Base-by-base conservation (phyloP, 2,113 vertebrate genomes). In the Salminus brasiliensis region DNA sequence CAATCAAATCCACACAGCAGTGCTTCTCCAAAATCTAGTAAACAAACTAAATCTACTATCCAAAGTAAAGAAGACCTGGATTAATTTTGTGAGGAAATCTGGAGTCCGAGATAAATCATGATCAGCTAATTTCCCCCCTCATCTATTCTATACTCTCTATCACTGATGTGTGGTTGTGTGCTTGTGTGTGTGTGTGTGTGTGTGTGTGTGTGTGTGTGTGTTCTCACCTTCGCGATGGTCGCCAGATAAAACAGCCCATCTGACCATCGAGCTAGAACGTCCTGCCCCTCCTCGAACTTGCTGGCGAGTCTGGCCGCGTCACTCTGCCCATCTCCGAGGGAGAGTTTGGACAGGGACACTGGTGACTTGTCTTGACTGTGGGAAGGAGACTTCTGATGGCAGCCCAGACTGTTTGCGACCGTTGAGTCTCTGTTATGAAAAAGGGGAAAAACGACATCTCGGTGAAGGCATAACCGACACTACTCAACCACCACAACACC, bases 171-270 rank as follows among this genome's bases (percentile, higher is more conserved):
- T n/a, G n/a, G n/a, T n/a, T n/a, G n/a, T n/a, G n/a, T n/a, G n/a
- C n/a, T n/a, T n/a, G n/a, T n/a, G n/a, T n/a, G n/a, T n/a, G n/a
- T n/a, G n/a, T n/a, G n/a, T n/a, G n/a, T n/a, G n/a, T n/a, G n/a
- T n/a, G n/a, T n/a, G n/a, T n/a, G n/a, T n/a, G n/a, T n/a, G n/a
- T n/a, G n/a, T n/a, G n/a, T n/a, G 6, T 4, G 3, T 3, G 3
- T 3, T 8, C 62, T 39, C 41, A 95, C 97, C 96, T 98, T 99
- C 92, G 96, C 95, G 91, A 99, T 95, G 91, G 96, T 99, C 91
- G 97, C 97, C 95, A 99, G 93, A 91, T 99, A 99, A 94, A 98
- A 98, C 87, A 99, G 94, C 90, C 97, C 97, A 93, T 99, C 97
- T 88, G 97, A 98, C 97, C 97, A 99, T 83, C 97, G 95, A 91